Evolutionary conservation across 2,797 vertebrate genomes (phyloP).

Genomic region (Pitangus sulphuratus): DNA sequence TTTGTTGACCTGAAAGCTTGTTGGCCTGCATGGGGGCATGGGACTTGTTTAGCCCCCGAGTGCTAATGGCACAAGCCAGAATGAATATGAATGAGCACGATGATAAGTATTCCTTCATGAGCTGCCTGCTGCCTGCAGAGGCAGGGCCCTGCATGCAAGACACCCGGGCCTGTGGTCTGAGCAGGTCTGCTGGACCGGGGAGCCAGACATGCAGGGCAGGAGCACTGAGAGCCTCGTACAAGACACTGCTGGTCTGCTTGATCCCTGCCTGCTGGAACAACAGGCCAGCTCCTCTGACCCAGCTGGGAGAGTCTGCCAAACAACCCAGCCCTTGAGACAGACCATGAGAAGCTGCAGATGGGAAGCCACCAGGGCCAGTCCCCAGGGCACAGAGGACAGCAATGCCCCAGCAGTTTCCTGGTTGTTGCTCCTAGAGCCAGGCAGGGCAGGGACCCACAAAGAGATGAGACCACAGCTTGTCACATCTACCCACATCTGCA

Average conservation of each 20-base stretch:
- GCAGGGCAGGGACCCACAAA: not conserved
- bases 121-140: not conserved
- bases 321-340: not conserved
- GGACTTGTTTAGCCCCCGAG: not conserved
- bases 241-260: fast-evolving
- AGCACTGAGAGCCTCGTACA: not conserved
- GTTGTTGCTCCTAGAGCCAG: not conserved
- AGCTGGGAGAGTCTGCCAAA: not conserved
- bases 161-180: not conserved
- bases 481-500: not conserved
- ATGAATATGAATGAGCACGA: fast-evolving
- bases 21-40: fast-evolving
- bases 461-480: not conserved
- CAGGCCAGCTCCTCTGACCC: not conserved
- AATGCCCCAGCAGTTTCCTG: not conserved
- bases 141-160: not conserved
- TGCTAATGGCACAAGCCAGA: not conserved
- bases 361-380: not conserved
- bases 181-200: not conserved
- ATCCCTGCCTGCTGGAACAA: not conserved
- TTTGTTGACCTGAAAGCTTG: not conserved
- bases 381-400: not conserved
- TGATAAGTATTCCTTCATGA: not conserved
- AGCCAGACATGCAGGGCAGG: not conserved
- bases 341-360: not conserved